Percentiles rank a stretch among this genome's conserved stretches.
Conservation (phyloP, 2,888 invertebrate genomes). For the Sminthurinus aureus region DNA sequence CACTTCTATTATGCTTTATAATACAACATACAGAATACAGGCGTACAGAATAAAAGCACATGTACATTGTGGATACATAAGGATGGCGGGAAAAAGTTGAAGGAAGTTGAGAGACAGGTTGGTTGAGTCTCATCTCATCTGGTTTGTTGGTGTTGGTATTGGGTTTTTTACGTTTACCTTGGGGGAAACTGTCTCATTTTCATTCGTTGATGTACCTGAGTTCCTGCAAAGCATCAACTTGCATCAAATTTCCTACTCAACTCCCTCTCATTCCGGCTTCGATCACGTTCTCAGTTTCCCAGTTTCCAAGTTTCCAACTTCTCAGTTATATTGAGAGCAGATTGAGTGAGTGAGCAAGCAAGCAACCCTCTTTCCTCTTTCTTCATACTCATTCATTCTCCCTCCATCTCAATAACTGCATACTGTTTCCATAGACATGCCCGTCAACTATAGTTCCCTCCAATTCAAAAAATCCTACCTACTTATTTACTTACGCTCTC, state of each 20-base stretch:
- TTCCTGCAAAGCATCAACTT: slow-evolving; percentile 20
- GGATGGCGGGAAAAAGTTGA: not conserved
- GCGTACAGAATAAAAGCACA: no score
- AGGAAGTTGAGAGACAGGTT: not conserved
- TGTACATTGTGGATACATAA: no score
- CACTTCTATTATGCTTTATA: not conserved
- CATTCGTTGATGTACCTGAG: slow-evolving; percentile 37
- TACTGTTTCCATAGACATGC: not conserved
- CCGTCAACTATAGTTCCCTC: not conserved
- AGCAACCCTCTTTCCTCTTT: not conserved
- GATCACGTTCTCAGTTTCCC: slow-evolving; percentile 21
- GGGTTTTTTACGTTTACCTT: slow-evolving; percentile 3
- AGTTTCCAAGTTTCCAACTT: no score
- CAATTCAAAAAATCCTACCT: no score
- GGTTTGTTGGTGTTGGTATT: not conserved
- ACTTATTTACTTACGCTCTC: no score
- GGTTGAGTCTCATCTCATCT: not conserved
- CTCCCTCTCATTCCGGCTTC: not conserved
- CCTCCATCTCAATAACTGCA: not conserved
- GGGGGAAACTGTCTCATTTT: slow-evolving; percentile 34
- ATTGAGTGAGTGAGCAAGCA: not conserved
- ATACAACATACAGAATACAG: not conserved
- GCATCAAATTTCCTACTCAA: slow-evolving; percentile 29
- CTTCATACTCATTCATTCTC: not conserved
- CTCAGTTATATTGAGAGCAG: no score